Evolutionary conservation across 2,888 invertebrate genomes (phyloP).

Genomic region (Dicranocentrus wangi): DNA sequence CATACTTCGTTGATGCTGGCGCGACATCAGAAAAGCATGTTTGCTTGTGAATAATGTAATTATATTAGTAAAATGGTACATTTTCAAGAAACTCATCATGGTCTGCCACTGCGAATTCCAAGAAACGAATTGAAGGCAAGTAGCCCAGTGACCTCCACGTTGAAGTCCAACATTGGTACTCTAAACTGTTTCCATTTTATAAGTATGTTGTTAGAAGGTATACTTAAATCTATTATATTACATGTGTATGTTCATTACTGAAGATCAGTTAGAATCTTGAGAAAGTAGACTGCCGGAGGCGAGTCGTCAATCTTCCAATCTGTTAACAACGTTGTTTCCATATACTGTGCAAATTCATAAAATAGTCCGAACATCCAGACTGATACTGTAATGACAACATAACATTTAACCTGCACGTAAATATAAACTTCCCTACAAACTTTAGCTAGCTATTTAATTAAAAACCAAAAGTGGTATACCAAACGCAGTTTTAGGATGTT

Average conservation of each 20-base stretch:
- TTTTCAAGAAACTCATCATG: background rate
- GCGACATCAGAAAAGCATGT: background rate
- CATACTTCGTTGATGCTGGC: background rate
- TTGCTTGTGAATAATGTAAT: background rate
- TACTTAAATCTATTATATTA: background rate
- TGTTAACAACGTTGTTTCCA: background rate
- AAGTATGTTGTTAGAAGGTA: background rate
- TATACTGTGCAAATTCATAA: background rate
- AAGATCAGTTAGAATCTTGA: background rate
- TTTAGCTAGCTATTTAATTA: too few relatives aligned
- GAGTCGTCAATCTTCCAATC: conserved; percentile 2
- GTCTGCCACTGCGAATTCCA: background rate
- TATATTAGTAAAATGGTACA: background rate
- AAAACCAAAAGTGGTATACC: too few relatives aligned
- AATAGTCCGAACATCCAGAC: conserved; percentile 22
- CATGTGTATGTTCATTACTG: too few relatives aligned
- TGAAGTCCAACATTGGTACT: background rate
- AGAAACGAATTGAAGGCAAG: conserved; percentile 7
- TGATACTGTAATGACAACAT: background rate
- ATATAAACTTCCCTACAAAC: too few relatives aligned
- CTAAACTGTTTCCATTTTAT: background rate
- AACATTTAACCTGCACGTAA: too few relatives aligned
- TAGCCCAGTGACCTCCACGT: conserved; percentile 15
- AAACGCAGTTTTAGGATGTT: conserved; percentile 22
- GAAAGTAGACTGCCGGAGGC: too few relatives aligned